These are phyloP conservation scores for Neotoma lepida DNA, from an alignment of 2,113 vertebrate genomes.

Conservation along the genomic window DNA sequence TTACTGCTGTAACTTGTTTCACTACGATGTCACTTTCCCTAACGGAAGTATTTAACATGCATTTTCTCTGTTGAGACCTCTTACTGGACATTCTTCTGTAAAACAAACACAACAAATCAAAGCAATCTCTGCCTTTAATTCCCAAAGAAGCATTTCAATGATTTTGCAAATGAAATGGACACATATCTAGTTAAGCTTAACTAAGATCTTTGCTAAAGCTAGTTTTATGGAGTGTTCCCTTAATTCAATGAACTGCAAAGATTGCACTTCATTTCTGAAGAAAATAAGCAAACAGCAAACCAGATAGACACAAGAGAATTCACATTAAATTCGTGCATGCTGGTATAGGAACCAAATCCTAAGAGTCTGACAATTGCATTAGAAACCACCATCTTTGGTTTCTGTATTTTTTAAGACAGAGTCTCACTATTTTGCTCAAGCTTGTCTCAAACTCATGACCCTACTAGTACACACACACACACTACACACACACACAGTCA, in stretches of 20 bases:
- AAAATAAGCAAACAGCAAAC: slow-evolving; percentile 24
- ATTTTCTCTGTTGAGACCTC: background rate
- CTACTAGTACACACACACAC: background rate
- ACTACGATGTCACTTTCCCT: background rate
- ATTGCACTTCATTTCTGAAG: slow-evolving; percentile 21
- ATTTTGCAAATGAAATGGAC: slow-evolving; percentile 13
- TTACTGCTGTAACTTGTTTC: background rate
- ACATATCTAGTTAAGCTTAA: background rate
- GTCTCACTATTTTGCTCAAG: background rate
- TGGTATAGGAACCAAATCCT: slow-evolving; percentile 26
- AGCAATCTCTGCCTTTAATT: background rate
- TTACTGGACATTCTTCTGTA: background rate
- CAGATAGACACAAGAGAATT: background rate
- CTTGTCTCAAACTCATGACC: background rate
- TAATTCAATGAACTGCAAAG: slow-evolving; percentile 39
- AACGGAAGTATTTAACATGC: background rate
- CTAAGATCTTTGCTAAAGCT: background rate
- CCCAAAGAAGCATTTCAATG: background rate
- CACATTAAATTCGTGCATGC: slow-evolving; percentile 12
- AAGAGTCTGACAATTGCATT: slow-evolving; percentile 30
- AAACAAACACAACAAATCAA: background rate
- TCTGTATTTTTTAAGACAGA: background rate
- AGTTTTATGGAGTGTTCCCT: background rate
- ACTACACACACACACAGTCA: background rate
- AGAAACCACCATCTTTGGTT: slow-evolving; percentile 1